Base-by-base conservation (phyloP, 2,888 invertebrate genomes). In the Pseudococcus longispinus region DNA sequence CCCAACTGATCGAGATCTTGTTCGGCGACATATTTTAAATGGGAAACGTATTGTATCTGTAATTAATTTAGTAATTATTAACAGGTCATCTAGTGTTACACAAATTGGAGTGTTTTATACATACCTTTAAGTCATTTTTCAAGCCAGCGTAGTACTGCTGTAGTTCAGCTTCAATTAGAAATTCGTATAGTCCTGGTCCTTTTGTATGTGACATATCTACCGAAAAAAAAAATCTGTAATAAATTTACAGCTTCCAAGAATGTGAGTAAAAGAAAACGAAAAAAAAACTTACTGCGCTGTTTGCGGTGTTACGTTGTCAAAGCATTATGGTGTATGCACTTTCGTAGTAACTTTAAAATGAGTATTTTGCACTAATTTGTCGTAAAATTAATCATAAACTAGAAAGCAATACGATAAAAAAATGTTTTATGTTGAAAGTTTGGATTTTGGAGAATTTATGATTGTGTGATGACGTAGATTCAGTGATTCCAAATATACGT, bases 21-120 rank as follows among this genome's bases (percentile, higher is more conserved):
- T 90, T 96, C 97, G 60, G 96, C 95, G 83, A 98, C 98, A 92
- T 97, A 98, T 91, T 98, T 98, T 82, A 98, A 92, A 91, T 97
- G 97, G 77, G 96, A 94, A 6, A 96, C 94, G 91, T 95, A 96
- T 89, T 94, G 95, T 85, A 97, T 94, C 91, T 91, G n/a, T n/a
- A n/a, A 88, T 4, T 89, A 88, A 86, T 23, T 26, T 29, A 23
- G 18, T 46, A 55, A 55, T n/a, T 37, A 3, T 60, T 23, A 82
- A 18, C 29, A 26, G 18, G 18, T 55, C 74, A 44, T 8, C 4
- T n/a, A 51, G 29, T 51, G 29, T 51, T 46, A 9, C 1, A 83
- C 51, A 44, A 26, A 11, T 60, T n/a, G 18, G n/a, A 60, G 37
- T 44, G 20, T 82, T 70, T 44, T 44, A 15, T 29, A 26, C 84